These are phyloP conservation scores for Myiagra hebetior DNA, from an alignment of 2,113 vertebrate species.

Conservation along the genomic window DNA sequence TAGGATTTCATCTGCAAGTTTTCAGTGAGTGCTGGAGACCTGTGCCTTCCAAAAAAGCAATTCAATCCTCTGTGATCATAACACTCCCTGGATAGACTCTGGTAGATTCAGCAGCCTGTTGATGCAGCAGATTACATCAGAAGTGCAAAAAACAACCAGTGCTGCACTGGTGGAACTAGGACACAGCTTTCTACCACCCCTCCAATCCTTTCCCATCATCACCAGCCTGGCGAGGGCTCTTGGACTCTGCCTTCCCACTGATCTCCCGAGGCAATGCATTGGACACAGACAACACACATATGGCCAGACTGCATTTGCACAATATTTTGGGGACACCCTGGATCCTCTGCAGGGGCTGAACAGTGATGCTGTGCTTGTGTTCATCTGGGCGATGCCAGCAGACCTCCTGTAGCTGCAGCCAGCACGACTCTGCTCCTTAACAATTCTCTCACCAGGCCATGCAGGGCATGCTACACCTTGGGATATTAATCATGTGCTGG, in stretches of 20 bases:
- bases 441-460: neutral
- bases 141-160: neutral
- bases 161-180: neutral
- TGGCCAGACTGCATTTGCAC: neutral
- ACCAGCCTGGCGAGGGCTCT: neutral
- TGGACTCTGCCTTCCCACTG: neutral
- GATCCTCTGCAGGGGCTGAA: neutral
- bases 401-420: neutral
- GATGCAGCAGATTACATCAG: neutral
- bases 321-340: neutral
- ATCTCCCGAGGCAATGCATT: neutral
- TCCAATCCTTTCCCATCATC: neutral
- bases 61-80: neutral
- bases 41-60: neutral
- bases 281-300: neutral
- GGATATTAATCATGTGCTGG: neutral
- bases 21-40: neutral
- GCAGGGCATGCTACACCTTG: neutral
- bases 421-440: fast-evolving
- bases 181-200: neutral
- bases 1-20: neutral
- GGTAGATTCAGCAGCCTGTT: neutral
- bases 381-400: fast-evolving
- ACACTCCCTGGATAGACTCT: neutral
- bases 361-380: fast-evolving